Base-by-base conservation (phyloP, 2,888 invertebrate species). In the Pemphredon lugubris region DNA sequence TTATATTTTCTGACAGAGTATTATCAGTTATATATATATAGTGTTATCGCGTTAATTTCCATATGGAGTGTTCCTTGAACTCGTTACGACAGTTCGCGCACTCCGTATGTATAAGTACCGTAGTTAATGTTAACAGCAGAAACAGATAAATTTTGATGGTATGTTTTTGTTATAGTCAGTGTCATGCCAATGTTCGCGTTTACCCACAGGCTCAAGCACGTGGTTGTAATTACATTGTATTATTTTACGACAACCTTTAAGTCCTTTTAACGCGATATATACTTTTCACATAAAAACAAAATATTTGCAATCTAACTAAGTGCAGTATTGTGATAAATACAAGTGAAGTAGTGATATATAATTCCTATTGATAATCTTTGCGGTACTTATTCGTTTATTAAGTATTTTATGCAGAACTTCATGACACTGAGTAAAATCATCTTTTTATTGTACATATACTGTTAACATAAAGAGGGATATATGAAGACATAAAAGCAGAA, bases 331-430 rank as follows among this genome's bases (percentile, higher is more conserved):
- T 23, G 20, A 21, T 55, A 45, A 11, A 58, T 40, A 7, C 21
- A 21, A 50, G 18, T 48, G 42, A 44, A 34, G 16, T n/a, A n/a
- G n/a, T 61, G 2, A 14, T 68, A 44, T 23, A 39, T 65, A 26
- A 14, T n/a, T 26, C 58, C 23, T 63, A 16, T 30, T 40, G 42
- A 32, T 20, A 55, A 14, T 14, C 14, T 45, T 40, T 32, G 20
- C 48, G 45, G 60, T 75, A 69, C 39, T 69, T 78, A 75, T 32
- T 11, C 48, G 26, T 37, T 30, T 54, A 34, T 45, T 26, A 42
- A 26, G 40, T 42, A 20, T 51, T n/a, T 44, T 60, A 67, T 55
- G 58, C 34, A 53, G 32, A 59, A 65, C 45, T 47, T 55, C 58
- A 23, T 54, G 37, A 71, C 42, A 63, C 58, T 71, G 40, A 63